Evolutionary conservation across 2,888 invertebrate species (phyloP), one percentile per base, ranked within the genome.

Genomic region (Chloroclysta siterata): DNA sequence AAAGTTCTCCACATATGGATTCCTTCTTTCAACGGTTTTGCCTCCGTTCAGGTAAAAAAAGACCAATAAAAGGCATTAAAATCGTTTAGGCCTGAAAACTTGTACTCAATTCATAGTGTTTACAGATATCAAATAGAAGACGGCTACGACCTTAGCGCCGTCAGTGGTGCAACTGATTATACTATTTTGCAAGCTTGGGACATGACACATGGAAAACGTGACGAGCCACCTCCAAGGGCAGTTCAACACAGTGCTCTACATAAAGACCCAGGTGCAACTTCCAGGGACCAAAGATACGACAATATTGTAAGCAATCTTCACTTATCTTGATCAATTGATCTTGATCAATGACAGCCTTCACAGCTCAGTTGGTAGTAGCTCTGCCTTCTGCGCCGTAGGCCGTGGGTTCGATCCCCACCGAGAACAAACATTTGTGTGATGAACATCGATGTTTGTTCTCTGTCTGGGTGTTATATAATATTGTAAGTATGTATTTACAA

Each of bases 111-210:
- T 17, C 5, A 39, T 52, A 41, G 50, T 51, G 36, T 47, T 8
- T 14, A 39, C 14, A 92, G 93, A 70, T 93, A 93, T 73, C 93
- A 94, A 70, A 93, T 95, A 47, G 95, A 96, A 73, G 95, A 96
- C 73, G 95, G 95, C 0, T 95, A 94, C 74, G 94, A 95, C 63
- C 93, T 96, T 2, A 84, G 90, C 11, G 94, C 94, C 53, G 87
- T 96, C 0, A 93, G 94, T 48, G 90, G 93, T 5, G 88, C 94
- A 13, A 94, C 95, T 0, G 96, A 97, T 82, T 94, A 96, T 74
- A 91, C 96, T 1, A 94, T 95, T 44, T 82, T 97, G 5, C 95
- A 95, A 85, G 94, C 96, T 0, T 97, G 95, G 88, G 93, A 92
- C 63, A 91, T 92, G 90, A 90, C 89, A 0, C 89, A 91, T 61